Percentiles rank a stretch among this genome's conserved stretches.
Conservation (phyloP, 2,797 vertebrate species). For the Sparus aurata region DNA sequence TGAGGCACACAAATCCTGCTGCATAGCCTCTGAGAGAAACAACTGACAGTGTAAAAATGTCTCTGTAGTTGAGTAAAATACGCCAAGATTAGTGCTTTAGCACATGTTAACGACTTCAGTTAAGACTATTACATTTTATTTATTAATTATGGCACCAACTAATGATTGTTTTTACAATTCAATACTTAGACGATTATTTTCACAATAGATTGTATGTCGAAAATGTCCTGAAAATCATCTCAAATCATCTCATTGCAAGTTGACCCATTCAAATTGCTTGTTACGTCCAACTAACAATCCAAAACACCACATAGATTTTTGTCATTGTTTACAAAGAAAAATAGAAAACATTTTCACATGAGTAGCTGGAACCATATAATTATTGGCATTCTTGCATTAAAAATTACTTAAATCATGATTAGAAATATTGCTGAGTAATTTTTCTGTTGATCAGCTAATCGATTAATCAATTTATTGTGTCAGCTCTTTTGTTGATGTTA, state of each 20-base stretch:
- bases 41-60: constrained; percentile 32
- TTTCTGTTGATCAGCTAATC: constrained; percentile 1
- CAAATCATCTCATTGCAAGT: too few species aligned
- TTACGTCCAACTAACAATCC: not conserved
- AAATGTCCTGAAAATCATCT: not conserved
- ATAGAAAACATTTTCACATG: not conserved
- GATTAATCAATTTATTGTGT: constrained; percentile 12
- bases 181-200: not conserved
- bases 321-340: not conserved
- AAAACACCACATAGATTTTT: not conserved
- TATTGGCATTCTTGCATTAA: not conserved
- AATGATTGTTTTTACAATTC: not conserved
- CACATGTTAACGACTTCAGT: not conserved
- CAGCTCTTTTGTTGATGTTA: constrained; percentile 19
- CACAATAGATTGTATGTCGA: not conserved
- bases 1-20: constrained; percentile 60
- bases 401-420: not conserved
- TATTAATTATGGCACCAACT: not conserved
- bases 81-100: not conserved
- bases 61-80: constrained; percentile 12
- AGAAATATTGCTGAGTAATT: not conserved
- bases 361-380: not conserved
- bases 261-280: not conserved
- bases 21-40: constrained; percentile 44
- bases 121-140: not conserved